Base-by-base conservation (phyloP, 2,888 invertebrate species). In the Ditylenchus weischeri region DNA sequence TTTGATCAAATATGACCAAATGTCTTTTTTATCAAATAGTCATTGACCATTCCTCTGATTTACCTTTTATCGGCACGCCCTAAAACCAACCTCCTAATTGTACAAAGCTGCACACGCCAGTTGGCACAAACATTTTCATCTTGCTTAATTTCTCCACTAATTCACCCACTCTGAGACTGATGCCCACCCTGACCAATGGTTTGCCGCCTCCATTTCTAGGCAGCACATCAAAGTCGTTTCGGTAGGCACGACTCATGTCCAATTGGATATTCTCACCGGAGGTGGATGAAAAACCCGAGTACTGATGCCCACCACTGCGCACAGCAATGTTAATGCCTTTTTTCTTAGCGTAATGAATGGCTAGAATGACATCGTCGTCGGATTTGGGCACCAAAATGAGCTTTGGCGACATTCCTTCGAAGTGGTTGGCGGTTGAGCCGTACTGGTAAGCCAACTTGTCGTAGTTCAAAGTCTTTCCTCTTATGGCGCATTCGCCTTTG, bases 281-380 rank as follows among this genome's bases (percentile, higher is more conserved):
- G 3, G 58, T 23, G 23, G 58, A 58, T 43, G 58, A 58, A 1
- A 43, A 19, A 10, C 58, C 58, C 38, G 11, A 38, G 58, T 19
- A 58, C 58, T 58, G 58, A 58, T 58, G 58, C 38, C 58, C 58
- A 13, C 58, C 58, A 7, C 38, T 23, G 58, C 58, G 58, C 15
- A 58, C 35, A 11, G 58, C 58, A 43, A 58, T 29, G 29, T 58
- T 58, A 29, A 58, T 19, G 15, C 58, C 38, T 19, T 35, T 0
- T 2, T 57, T 23, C 15, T 38, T 5, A 7, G 57, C 57, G 8
- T 19, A 57, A 7, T 18, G 19, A n/a, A 57, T 21, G 19, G 57
- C 57, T 7, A n/a, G 8, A 8, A 18, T 57, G 29, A 57, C 57
- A 11, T 57, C 57, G 8, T n/a, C 57, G 7, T 18, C 21, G 10